Conservation (phyloP, 2,888 invertebrate species). For the Gortyna flavago region DNA sequence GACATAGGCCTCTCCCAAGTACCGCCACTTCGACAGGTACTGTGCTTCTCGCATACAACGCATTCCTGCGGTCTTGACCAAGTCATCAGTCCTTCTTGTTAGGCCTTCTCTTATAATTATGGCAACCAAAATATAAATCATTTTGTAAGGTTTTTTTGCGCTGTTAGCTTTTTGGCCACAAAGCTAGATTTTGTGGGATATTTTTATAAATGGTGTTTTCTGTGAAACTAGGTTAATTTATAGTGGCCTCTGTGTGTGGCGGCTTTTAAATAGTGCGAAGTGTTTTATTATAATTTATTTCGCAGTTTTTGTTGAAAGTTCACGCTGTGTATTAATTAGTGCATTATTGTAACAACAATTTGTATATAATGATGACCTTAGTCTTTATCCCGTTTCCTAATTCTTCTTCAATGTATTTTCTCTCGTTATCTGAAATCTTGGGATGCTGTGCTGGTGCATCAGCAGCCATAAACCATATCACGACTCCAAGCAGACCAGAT, state of each 20-base stretch:
- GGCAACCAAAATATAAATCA: not conserved
- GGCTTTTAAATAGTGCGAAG: conserved; percentile 67
- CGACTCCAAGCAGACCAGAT: conserved; percentile 89
- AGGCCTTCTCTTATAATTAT: not conserved
- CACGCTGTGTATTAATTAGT: not conserved
- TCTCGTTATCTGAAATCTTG: conserved; percentile 91
- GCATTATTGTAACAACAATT: not conserved
- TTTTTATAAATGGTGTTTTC: not conserved
- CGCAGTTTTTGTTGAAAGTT: not conserved
- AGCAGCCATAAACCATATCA: conserved; percentile 90
- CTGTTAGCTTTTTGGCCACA: conserved; percentile 1
- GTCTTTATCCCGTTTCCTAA: conserved; percentile 85
- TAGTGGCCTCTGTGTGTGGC: not conserved
- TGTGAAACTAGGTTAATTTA: conserved; percentile 9
- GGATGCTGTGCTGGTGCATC: conserved; percentile 92
- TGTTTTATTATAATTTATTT: not conserved
- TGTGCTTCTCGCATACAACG: not conserved
- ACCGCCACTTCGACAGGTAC: not conserved
- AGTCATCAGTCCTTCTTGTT: too few relatives aligned
- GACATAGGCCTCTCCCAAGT: not conserved
- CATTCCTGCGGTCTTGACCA: not conserved
- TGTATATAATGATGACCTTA: conserved; percentile 59
- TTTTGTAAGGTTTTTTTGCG: not conserved
- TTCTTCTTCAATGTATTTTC: conserved; percentile 92
- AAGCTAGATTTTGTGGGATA: not conserved